Evolutionary conservation across 2,888 invertebrate genomes (phyloP), one percentile per base, ranked within the genome.

Genomic region (Lamproptera curius): DNA sequence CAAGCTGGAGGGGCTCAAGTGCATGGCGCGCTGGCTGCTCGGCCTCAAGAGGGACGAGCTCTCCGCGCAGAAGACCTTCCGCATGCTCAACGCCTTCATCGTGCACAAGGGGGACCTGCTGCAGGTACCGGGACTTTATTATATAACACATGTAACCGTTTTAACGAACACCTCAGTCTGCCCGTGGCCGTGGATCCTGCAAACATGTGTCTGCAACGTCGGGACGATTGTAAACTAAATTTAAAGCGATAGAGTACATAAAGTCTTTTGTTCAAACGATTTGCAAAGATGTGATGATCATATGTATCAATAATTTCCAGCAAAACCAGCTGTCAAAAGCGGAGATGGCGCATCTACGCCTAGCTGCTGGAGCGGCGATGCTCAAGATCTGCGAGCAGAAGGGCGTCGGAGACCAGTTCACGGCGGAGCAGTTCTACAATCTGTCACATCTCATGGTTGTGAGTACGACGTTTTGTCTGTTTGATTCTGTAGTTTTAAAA

Each of bases 341-440:
- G 5, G 98, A 99, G 82, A 96, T 96, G 93, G 95, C 98, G 1
- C 96, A 97, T 92, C 75, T 99, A 38, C 90, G 98, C 50, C 84
- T 98, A 33, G 94, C 96, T 10, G 98, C 98, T 4, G 98, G 97
- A 46, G 95, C 95, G 74, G 97, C 97, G 39, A 97, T 98, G 95
- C 85, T 99, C 42, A 98, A 98, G 87, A 95, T 99, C 40, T 97
- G 97, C 80, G 97, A 98, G 69, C 98, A 98, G 77, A 97, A 97
- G 70, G 96, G 96, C 40, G 98, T 97, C 44, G 96, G 97, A 0
- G 97, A 98, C 76, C 96, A 97, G 76, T 96, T 96, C 73, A 96
- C 95, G 1, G 94, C 95, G 0, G 97, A 97, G 63, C 98, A 98
- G 87, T 98, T 97, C 87, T 97, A 97, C 73, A 95, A 96, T 70